Evolutionary conservation across 2,888 invertebrate genomes (phyloP), one percentile per base, ranked within the genome.

Genomic region (Drosophila neonasuta): DNA sequence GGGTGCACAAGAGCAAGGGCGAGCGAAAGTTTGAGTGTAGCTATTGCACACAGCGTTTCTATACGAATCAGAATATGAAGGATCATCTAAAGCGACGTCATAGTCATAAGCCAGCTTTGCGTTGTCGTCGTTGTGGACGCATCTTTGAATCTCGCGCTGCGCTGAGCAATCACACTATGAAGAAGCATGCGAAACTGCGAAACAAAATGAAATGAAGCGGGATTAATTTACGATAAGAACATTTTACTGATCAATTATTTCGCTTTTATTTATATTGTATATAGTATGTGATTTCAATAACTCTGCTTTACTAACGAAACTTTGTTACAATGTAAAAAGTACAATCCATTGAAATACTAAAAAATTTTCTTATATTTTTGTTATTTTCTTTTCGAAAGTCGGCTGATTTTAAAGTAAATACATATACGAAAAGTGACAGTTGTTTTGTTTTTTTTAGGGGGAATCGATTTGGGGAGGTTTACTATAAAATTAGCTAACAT

Each of bases 401-500:
- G 55, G 68, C 36, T 70, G 60, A 63, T 77, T 77, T 60, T 49
- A 60, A 68, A 57, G 50, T 74, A 77, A 66, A 68, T 71, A 75
- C 58, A 75, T 66, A 74, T 67, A 67, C 57, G 50, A 51, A 24
- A 24, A 59, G 48, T 71, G 62, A 71, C 64, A 36, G 36, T 36
- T 36, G 36, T 36, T 36, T 36, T 10, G 3, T 32, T 32, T 32
- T 24, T 24, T 24, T 24, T 6, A 24, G 36, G 41, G 63, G 49
- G 60, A 36, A n/a, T 36, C 2, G 36, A 36, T 61, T 56, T 39
- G 48, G 77, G 71, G 56, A 59, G 66, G 80, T 67, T 64, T 75
- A 79, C 64, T 79, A 73, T 86, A 81, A 86, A 86, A 85, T 80
- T 81, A 85, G 87, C 81, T 81, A 81, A 81, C 81, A 81, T 81